Conservation (phyloP, 2,888 invertebrate species). For the Brachycybe producta region DNA sequence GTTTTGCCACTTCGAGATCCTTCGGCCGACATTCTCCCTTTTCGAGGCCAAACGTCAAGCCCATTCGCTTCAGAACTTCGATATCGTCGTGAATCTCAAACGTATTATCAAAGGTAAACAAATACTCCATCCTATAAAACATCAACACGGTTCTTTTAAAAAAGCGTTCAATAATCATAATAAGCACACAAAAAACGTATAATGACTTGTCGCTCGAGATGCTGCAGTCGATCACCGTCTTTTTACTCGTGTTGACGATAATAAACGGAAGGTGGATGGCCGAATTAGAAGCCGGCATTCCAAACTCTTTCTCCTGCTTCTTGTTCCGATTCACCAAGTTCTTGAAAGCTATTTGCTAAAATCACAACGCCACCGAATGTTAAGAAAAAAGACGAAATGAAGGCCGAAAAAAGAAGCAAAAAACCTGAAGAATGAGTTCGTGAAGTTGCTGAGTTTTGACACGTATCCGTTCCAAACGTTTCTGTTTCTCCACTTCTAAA, state of each 20-base stretch:
- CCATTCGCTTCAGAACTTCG: slow-evolving; percentile 92
- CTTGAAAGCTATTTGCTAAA: slow-evolving; percentile 93
- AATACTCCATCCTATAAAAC: slow-evolving; percentile 79
- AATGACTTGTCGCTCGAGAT: slow-evolving; percentile 97
- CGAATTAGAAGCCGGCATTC: slow-evolving; percentile 66
- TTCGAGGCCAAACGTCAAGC: slow-evolving; percentile 83
- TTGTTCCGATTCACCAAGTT: slow-evolving; percentile 89
- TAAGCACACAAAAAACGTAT: not conserved
- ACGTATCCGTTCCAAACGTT: slow-evolving; percentile 69
- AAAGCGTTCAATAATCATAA: not conserved
- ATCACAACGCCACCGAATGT: slow-evolving; percentile 5
- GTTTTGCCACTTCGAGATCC: slow-evolving; percentile 70
- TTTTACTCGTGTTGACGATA: slow-evolving; percentile 94
- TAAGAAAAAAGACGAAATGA: not conserved
- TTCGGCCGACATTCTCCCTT: slow-evolving; percentile 73
- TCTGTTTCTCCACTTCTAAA: slow-evolving; percentile 73
- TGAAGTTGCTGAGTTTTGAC: slow-evolving; percentile 84
- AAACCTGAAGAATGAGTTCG: slow-evolving; percentile 64
- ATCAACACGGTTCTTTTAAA: slow-evolving; percentile 11
- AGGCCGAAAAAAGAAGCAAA: slow-evolving; percentile 10
- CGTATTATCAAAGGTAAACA: slow-evolving; percentile 96
- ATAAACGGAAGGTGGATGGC: slow-evolving; percentile 97
- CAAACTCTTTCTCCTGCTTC: slow-evolving; percentile 60
- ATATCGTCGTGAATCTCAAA: slow-evolving; percentile 99
- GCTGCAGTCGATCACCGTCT: slow-evolving; percentile 95